Percentiles rank a stretch among this genome's conserved stretches.
phyloP scores from a whole-genome alignment of 1,140 invertebrate genomes.

The Akabosia matsudoensis region DNA sequence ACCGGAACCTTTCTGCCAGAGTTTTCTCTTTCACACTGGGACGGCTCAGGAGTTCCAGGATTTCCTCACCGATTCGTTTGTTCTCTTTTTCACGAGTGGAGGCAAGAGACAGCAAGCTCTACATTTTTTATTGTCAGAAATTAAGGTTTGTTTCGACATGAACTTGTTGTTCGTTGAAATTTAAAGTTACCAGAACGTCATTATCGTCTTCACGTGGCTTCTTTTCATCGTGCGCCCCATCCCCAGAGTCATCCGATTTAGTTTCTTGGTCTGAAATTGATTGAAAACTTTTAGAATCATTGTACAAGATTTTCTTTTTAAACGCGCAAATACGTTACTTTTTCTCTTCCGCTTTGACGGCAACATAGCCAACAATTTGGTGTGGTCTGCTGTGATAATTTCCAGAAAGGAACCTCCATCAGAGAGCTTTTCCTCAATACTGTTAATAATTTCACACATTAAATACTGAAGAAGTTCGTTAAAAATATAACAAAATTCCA shows the following conservation, averaged over 20 bases:
- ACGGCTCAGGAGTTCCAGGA: constrained; percentile 86
- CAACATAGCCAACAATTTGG: constrained; percentile 66
- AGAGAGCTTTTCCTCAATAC: constrained; percentile 62
- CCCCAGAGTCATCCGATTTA: constrained; percentile 2
- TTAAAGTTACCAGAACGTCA: constrained; percentile 36
- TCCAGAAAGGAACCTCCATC: constrained; percentile 60
- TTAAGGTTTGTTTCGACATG: background rate
- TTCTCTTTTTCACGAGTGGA: constrained; percentile 92
- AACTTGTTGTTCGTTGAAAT: background rate
- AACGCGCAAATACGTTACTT: constrained; percentile 19
- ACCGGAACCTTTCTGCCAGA: constrained; percentile 88
- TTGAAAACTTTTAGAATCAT: background rate
- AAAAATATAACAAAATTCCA: background rate
- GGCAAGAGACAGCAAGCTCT: constrained; percentile 86
- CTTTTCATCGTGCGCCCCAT: constrained; percentile 11
- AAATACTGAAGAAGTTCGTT: no score
- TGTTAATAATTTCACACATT: no score
- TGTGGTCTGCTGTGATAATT: constrained; percentile 67
- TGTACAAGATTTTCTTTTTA: background rate
- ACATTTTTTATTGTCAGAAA: constrained; percentile 31
- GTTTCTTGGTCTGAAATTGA: constrained; percentile 33
- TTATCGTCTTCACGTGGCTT: constrained; percentile 31
- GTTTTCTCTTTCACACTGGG: constrained; percentile 93
- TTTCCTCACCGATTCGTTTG: constrained; percentile 94
- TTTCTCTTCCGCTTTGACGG: constrained; percentile 44